Base-by-base conservation (phyloP, 2,888 invertebrate species). In the Podotricha telesiphe region DNA sequence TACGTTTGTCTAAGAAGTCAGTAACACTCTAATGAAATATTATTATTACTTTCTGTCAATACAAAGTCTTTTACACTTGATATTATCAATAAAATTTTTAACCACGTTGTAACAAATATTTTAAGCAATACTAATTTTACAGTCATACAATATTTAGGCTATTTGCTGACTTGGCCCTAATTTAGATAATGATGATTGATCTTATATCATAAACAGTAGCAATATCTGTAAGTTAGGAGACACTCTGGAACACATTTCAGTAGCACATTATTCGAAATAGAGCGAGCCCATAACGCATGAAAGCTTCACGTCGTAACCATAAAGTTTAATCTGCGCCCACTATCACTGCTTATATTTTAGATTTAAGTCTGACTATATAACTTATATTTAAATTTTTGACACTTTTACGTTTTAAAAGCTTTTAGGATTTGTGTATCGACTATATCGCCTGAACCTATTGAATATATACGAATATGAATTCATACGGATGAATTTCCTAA, bases 241-340 rank as follows among this genome's bases (percentile, higher is more conserved):
- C n/a, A 59, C 59, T 59, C 62, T 53, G 20, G 59, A 56, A 51
- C 61, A 68, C 68, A 68, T 73, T 70, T 64, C 45, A 65, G 66
- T 70, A 56, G 63, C 68, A 61, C 22, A 68, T 70, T 55, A 51
- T 65, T 47, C 58, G 42, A 51, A 69, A 73, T 69, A 64, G 71
- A 65, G 50, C 50, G 56, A 37, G 34, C 53, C 69, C 71, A 68
- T 73, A 67, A 67, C 65, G 48, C 58, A 66, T 67, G 65, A 71
- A 68, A 71, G 67, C 71, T 65, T 71, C 67, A 59, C 67, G 69
- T 69, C 69, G 65, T 73, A 71, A 71, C 65, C 67, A 50, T 73
- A 71, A 71, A 73, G 56, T 65, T 71, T 71, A 67, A 71, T 67
- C 67, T 65, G 40, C 53, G 53, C 37, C 56, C 34, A 63, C 37